Conservation (phyloP, 2,797 vertebrate species). For the Myiotriccus ornatus region DNA sequence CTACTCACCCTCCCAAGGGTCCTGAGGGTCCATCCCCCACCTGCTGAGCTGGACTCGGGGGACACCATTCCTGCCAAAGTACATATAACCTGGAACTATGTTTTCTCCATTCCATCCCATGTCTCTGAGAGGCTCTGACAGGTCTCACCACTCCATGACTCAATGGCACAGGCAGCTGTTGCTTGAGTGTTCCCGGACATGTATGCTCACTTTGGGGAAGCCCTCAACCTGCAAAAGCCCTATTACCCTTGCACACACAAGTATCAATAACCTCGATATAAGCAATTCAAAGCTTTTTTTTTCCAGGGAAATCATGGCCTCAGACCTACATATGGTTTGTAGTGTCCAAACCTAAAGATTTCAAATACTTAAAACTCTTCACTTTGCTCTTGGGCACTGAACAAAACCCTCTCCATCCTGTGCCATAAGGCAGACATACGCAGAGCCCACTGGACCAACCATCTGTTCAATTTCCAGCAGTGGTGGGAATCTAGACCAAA, state of each 20-base stretch:
- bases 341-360: neutral
- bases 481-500: neutral
- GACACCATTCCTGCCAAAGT: neutral
- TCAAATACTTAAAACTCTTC: neutral
- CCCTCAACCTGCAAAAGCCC: neutral
- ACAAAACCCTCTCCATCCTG: neutral
- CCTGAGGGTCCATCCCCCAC: too few relatives aligned
- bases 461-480: neutral
- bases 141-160: neutral
- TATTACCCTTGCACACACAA: fast-evolving
- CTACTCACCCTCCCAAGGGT: fast-evolving
- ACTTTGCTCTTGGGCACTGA: neutral
- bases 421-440: neutral
- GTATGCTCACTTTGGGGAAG: fast-evolving
- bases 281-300: neutral
- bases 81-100: fast-evolving
- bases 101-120: neutral
- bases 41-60: fast-evolving
- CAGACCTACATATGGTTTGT: neutral
- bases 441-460: neutral
- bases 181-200: neutral
- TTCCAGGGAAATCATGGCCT: neutral
- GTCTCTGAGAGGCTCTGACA: too few relatives aligned
- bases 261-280: neutral
- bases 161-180: neutral